Conservation (phyloP, 2,113 vertebrate genomes). For the Geococcyx californianus region DNA sequence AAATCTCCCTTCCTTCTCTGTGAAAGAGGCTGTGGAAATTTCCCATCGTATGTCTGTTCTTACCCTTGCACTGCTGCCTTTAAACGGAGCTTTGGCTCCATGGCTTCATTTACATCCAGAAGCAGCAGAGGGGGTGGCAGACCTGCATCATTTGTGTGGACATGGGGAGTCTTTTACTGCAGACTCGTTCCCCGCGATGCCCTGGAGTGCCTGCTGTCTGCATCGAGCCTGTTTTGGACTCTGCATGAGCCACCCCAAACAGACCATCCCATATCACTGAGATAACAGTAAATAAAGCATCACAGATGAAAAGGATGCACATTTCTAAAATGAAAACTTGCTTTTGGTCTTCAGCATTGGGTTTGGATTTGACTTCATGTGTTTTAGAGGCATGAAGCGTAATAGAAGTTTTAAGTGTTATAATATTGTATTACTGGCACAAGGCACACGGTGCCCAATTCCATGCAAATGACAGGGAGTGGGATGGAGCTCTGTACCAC, state of each 20-base stretch:
- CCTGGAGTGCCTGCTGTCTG: neutral
- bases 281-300: neutral
- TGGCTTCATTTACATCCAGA: accelerated
- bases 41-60: accelerated
- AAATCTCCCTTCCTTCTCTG: neutral
- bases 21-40: neutral
- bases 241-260: neutral
- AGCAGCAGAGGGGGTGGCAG: neutral
- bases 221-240: neutral
- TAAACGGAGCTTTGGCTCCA: neutral
- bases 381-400: neutral
- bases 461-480: neutral
- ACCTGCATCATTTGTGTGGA: neutral
- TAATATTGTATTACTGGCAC: too few relatives aligned
- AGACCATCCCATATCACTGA: accelerated
- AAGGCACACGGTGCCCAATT: neutral
- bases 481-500: neutral
- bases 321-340: accelerated
- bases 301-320: neutral
- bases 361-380: neutral
- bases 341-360: neutral
- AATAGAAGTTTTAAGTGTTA: neutral
- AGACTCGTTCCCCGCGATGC: neutral
- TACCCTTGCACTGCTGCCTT: neutral
- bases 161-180: accelerated